phyloP scores from a whole-genome alignment of 92 coral and sea anemone genomes.

The Palythoa grandiflora region DNA sequence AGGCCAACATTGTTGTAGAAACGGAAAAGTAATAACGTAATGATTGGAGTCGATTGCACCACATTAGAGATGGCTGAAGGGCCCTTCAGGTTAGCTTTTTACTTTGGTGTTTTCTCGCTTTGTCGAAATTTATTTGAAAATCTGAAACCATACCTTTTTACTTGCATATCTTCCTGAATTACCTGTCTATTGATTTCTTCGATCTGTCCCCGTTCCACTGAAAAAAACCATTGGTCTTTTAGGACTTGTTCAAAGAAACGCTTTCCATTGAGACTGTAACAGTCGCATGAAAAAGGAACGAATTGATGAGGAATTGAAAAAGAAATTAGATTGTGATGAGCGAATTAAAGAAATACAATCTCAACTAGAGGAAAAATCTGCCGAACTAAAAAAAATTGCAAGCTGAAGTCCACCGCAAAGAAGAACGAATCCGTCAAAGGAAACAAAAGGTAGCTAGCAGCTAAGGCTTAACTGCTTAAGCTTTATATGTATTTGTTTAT shows the following conservation, averaged over 20 bases:
- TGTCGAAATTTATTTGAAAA: conserved; percentile 42
- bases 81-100: conserved; percentile 28
- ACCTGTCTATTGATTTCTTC: conserved; percentile 39
- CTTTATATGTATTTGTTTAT: not conserved
- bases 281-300: conserved; percentile 41
- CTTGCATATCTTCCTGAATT: conserved; percentile 32
- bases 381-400: not conserved
- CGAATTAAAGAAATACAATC: conserved; percentile 26
- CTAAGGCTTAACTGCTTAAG: conserved; percentile 1
- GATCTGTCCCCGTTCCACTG: conserved; percentile 11
- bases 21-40: conserved; percentile 3
- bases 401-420: conserved; percentile 1
- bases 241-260: conserved; percentile 26
- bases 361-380: conserved; percentile 36
- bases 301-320: conserved; percentile 37
- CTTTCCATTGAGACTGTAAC: conserved; percentile 31
- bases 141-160: conserved; percentile 50
- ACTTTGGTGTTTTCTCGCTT: conserved; percentile 27
- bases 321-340: conserved; percentile 49
- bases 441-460: conserved; percentile 33
- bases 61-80: not conserved
- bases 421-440: conserved; percentile 32
- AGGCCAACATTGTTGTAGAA: not conserved
- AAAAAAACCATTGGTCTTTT: conserved; percentile 50
- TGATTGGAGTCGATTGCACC: conserved; percentile 3